Base-by-base conservation (phyloP, 1,140 invertebrate species). In the Homalodisca vitripennis region DNA sequence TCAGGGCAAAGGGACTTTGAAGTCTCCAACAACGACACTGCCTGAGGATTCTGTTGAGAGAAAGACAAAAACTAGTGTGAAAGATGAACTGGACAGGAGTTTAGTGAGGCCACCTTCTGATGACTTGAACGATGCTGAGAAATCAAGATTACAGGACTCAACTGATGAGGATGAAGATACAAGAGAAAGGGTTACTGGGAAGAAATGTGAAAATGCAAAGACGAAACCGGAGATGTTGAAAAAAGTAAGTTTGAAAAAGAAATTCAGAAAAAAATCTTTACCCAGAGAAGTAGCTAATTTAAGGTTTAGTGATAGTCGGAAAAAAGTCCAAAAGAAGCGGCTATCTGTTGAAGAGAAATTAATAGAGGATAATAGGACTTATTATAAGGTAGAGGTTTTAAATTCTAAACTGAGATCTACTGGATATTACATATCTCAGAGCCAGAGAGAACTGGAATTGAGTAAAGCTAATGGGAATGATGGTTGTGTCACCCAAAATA, bases 301-400 rank as follows among this genome's bases (percentile, higher is more conserved):
- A 24, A 60, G 26, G 13, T 27, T 27, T 60, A 30, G 29, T 27
- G 55, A 60, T n/a, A 60, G 29, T 12, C 14, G 55, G 24, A 32
- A 46, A 22, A 67, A 51, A 46, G 24, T 51, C 3, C 46, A 31
- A 48, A 70, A 82, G 17, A 84, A 83, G 62, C 78, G 83, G 76
- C 78, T 84, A 47, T 85, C 82, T 20, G 82, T 80, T 22, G 84
- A 84, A 76, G 87, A 83, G 76, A 82, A 81, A 76, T 77, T 83
- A 3, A 82, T 82, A 67, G 84, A 83, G 73, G 88, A 84, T 72
- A 86, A 85, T 78, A 84, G 84, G 73, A 85, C 86, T 32, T 90
- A 89, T 77, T 90, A 90, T 72, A 89, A 89, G 76, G 88, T 90
- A 1, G 89, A 90, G 74, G 87, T 89, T 17, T 80, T 89, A 67